Evolutionary conservation across 2,888 invertebrate genomes (phyloP).

Genomic region (Drosophila anomalipes): DNA sequence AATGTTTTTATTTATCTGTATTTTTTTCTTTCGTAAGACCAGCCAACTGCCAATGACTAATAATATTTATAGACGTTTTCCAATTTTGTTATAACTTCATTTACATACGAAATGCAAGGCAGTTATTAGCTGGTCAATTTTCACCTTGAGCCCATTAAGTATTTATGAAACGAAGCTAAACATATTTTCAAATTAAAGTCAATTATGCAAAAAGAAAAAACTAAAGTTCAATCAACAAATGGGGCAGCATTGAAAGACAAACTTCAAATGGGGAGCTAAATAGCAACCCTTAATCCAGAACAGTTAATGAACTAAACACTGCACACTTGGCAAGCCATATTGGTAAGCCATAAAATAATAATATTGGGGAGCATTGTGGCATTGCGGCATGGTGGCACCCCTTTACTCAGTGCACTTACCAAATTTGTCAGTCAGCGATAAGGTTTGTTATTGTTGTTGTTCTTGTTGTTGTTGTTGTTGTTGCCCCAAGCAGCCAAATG

Average conservation of each 20-base stretch:
- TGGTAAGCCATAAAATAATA: constrained; percentile 43
- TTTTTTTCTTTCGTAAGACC: background rate
- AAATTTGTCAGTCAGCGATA: constrained; percentile 72
- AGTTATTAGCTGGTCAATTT: constrained; percentile 37
- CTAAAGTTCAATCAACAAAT: constrained; percentile 39
- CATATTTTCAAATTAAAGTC: constrained; percentile 68
- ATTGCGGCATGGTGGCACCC: constrained; percentile 31
- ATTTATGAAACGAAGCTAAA: constrained; percentile 61
- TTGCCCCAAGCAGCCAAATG: constrained; percentile 40
- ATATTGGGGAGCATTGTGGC: constrained; percentile 48
- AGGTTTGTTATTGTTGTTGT: constrained; percentile 20
- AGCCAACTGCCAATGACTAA: constrained; percentile 11
- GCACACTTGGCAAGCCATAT: constrained; percentile 23
- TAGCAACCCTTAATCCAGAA: constrained; percentile 29
- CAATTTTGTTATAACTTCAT: constrained; percentile 23
- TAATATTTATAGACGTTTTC: constrained; percentile 18
- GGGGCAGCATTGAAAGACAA: background rate
- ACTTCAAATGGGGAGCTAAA: constrained; percentile 32
- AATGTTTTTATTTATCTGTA: background rate
- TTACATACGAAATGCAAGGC: constrained; percentile 38
- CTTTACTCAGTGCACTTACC: constrained; percentile 64
- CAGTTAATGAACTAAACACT: constrained; percentile 49
- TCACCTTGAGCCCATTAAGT: constrained; percentile 73
- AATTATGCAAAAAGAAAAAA: constrained; percentile 66
- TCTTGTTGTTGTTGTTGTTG: background rate